Percentiles rank a stretch among this genome's conserved stretches.
phyloP scores from a whole-genome alignment of 2,888 invertebrate genomes.

The Horisme vitalbata region DNA sequence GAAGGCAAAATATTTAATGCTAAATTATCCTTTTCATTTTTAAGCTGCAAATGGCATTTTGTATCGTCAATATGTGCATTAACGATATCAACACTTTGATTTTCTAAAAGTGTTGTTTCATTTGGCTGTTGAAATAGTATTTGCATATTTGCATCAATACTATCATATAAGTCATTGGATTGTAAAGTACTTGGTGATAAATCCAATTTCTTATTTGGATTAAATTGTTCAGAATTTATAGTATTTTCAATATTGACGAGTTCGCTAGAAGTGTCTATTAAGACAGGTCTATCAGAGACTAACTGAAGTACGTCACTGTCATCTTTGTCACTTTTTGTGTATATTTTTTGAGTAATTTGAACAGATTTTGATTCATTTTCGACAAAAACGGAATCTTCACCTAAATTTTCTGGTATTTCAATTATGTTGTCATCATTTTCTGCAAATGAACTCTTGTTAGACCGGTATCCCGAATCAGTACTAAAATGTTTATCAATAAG shows the following conservation, averaged over 20 bases:
- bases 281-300: not conserved
- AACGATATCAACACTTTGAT: not conserved
- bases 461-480: conserved; percentile 13
- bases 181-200: not conserved
- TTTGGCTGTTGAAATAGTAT: conserved; percentile 11
- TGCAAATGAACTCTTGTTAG: conserved; percentile 8
- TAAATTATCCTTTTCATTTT: not conserved
- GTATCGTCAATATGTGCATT: not conserved
- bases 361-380: not conserved
- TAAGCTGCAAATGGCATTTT: not conserved
- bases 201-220: not conserved
- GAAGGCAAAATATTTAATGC: not conserved
- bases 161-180: conserved; percentile 7
- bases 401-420: conserved; percentile 3
- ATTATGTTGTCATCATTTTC: conserved; percentile 7
- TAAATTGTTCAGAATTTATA: not conserved
- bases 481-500: conserved; percentile 1
- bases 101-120: not conserved
- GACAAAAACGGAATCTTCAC: conserved; percentile 13
- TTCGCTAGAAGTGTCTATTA: not conserved
- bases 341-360: not conserved
- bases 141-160: conserved; percentile 15
- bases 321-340: not conserved
- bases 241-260: not conserved
- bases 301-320: not conserved